These are phyloP conservation scores for Bombyx mandarina DNA, from an alignment of 1,140 invertebrate genomes.

Conservation along the genomic window DNA sequence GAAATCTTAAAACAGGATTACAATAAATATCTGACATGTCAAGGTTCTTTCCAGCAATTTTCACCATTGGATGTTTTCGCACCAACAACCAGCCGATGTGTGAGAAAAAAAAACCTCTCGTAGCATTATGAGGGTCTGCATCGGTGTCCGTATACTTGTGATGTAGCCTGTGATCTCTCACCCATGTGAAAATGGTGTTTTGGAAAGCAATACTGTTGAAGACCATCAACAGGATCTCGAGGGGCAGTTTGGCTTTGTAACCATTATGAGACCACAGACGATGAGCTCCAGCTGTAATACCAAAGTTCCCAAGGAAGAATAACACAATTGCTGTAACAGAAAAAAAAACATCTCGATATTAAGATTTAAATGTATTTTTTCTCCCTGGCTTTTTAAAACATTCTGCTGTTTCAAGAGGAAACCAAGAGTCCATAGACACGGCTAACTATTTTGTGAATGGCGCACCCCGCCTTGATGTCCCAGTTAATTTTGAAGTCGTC, in stretches of 20 bases:
- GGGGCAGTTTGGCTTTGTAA: slow-evolving; percentile 4
- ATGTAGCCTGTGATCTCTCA: slow-evolving; percentile 1
- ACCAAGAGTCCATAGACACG: too few species aligned
- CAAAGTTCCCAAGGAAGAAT: neutral
- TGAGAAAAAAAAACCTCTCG: slow-evolving; percentile 3
- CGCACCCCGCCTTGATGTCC: too few species aligned
- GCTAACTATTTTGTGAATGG: too few species aligned
- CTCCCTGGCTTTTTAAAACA: too few species aligned
- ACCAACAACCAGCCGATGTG: slow-evolving; percentile 2
- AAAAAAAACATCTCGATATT: too few species aligned
- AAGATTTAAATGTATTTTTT: too few species aligned
- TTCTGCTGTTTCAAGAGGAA: too few species aligned
- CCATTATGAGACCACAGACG: slow-evolving; percentile 3
- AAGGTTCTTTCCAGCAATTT: neutral
- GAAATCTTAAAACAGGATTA: slow-evolving; percentile 2
- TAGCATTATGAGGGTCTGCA: slow-evolving; percentile 3
- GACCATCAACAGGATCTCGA: slow-evolving; percentile 1
- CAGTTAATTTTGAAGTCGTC: too few species aligned
- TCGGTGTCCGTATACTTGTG: slow-evolving; percentile 1
- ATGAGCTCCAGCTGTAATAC: neutral
- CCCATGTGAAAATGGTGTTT: neutral
- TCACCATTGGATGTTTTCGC: slow-evolving; percentile 1
- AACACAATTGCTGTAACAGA: neutral
- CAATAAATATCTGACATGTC: slow-evolving; percentile 2
- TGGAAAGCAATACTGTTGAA: slow-evolving; percentile 1